Base-by-base conservation (phyloP, 2,797 vertebrate genomes). In the Pantherophis alleghaniensis region DNA sequence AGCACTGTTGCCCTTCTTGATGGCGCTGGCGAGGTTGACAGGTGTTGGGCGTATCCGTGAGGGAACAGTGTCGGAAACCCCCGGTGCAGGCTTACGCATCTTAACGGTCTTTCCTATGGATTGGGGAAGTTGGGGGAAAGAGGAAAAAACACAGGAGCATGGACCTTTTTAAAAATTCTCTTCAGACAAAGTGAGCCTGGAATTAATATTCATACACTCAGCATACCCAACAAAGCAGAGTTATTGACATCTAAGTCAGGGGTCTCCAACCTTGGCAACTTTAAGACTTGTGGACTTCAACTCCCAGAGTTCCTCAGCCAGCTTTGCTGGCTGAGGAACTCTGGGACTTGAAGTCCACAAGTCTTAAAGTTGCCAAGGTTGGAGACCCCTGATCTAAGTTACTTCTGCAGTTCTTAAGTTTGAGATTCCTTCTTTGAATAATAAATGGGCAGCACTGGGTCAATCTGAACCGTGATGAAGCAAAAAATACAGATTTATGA, bases 31-130 rank as follows among this genome's bases (percentile, higher is more conserved):
- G 92, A 99, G 98, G 97, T 99, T 99, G 95, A 99, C 98, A 0
- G 99, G 99, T 51, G 98, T 98, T 0, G 99, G 98, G 5, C 98
- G 98, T 95, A 98, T 98, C 91, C 99, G 98, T 20, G 97, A 98
- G 0, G 99, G 99, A 90, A 98, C 99, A 0, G 99, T 94, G 37
- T 99, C 99, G 0, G 98, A 98, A 4, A 98, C 97, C 51, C 97
- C 98, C 0, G 98, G 98, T 0, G 98, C 98, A 1, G 99, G 99
- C 96, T 99, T 99, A 93, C 99, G 98, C 94, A 99, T 98, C 96
- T 99, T 99, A 94, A 99, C 99, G 96, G 98, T 99, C 96, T 99
- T 99, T 89, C 98, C 99, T 99, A 96, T 7, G 96, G 95, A 18
- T 53, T 12, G 5, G 20, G 89, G 7, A 20, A 0, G 56, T 96